These are phyloP conservation scores for Ianthella basta DNA, from an alignment of 37 sponge, comb jelly and placozoan genomes.

Conservation along the genomic window DNA sequence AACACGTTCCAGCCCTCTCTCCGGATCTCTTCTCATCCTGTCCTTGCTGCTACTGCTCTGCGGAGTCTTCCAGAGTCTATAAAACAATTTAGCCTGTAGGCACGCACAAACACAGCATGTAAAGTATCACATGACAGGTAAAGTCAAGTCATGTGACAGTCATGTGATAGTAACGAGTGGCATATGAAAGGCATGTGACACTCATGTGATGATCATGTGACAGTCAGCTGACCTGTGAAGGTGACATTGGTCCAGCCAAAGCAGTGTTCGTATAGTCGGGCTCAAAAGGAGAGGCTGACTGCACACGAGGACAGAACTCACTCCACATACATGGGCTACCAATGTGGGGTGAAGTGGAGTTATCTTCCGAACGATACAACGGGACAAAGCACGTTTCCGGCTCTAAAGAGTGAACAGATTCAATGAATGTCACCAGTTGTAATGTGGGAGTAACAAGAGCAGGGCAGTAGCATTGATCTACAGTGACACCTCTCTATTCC, in stretches of 20 bases:
- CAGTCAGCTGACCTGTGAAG: slow-evolving; percentile 43
- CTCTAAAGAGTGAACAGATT: slow-evolving; percentile 11
- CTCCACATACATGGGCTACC: slow-evolving; percentile 54
- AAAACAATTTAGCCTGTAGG: slow-evolving; percentile 69
- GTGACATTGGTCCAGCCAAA: slow-evolving; percentile 90
- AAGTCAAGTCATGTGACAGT: background rate
- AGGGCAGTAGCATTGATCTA: too few species aligned
- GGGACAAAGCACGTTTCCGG: slow-evolving; percentile 84
- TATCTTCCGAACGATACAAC: slow-evolving; percentile 87
- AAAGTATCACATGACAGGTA: background rate
- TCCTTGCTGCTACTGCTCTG: slow-evolving; percentile 36
- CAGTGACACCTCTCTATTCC: too few species aligned
- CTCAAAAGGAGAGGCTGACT: background rate
- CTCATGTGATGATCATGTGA: background rate
- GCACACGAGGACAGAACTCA: slow-evolving; percentile 18
- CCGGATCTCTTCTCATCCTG: slow-evolving; percentile 79
- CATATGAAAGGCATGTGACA: background rate
- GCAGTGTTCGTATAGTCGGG: slow-evolving; percentile 45
- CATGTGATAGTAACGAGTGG: background rate
- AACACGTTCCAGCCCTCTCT: slow-evolving; percentile 88
- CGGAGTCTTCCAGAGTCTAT: slow-evolving; percentile 78
- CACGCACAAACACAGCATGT: background rate
- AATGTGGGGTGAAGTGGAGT: slow-evolving; percentile 84
- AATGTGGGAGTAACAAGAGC: too few species aligned
- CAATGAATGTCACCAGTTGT: too few species aligned